Base-by-base conservation (phyloP, 1,140 invertebrate species). In the Sinella curviseta region DNA sequence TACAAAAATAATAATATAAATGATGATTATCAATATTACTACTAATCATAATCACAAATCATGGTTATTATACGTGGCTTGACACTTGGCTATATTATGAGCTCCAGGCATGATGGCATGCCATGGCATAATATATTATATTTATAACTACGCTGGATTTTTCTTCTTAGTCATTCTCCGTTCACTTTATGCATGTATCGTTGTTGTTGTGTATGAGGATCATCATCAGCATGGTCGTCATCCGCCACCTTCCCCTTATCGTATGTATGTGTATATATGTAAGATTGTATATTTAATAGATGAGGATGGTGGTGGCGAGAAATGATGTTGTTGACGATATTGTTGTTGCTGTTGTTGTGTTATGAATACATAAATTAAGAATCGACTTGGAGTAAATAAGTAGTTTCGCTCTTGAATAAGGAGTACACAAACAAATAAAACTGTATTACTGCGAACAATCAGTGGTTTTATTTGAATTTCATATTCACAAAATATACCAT, bases 1-100 rank as follows among this genome's bases (percentile, higher is more conserved):
- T 70, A 70, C 65, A 70, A 70, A 70, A 70, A 70, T 70, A 65
- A 65, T 65, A 70, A 70, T 70, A 70, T 70, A 70, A 70, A 70
- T 70, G 65, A 70, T 70, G 65, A 70, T 70, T 70, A 70, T 70
- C 65, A 70, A 70, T 70, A 70, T 70, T 70, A 33, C 65, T 70
- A 70, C 65, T 70, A 70, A 70, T 70, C 65, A 70, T 70, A 70
- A 70, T 70, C 65, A 70, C 65, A 70, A 70, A 70, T 70, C 65
- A 70, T 70, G 65, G 65, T 70, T 70, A 60, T 60, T 60, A 60
- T 26, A 60, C 39, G 39, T 48, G 39, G 39, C 39, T 20, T 48
- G 39, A 48, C 39, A 48, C 39, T 48, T 48, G 39, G 39, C 39
- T 48, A 48, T 48, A 48, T 48, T 48, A 48, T 48, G 39, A 48